Evolutionary conservation across 2,888 invertebrate species (phyloP), one percentile per base, ranked within the genome.

Genomic region (Protophormia terraenovae): DNA sequence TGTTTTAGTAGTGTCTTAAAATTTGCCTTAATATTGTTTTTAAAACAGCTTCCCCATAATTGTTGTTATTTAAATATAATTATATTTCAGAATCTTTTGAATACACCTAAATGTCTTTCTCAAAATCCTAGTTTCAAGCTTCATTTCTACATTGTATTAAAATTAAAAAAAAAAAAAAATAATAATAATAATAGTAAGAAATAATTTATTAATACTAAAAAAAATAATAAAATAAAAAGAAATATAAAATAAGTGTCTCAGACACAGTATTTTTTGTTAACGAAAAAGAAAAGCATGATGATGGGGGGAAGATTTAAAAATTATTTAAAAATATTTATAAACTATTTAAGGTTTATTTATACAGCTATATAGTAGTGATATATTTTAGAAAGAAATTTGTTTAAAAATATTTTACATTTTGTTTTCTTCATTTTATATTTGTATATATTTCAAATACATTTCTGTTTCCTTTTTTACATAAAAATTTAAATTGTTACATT

Each of bases 241-340:
- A 53, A 27, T 14, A 32, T 35, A 8, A 50, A 76, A 45, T 45
- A 8, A 24, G 22, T 69, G 58, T 60, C 47, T 60, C n/a, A 24
- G 67, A 69, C 58, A 67, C 16, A 3, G 16, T 58, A 27, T 67
- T 55, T 47, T 45, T 19, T 55, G 53, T 53, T n/a, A 47, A 32
- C 1, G 35, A 19, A 50, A 67, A 53, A 67, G n/a, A n/a, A n/a
- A n/a, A n/a, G n/a, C n/a, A n/a, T n/a, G n/a, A 77, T 27, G 29
- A 27, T 32, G 22, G 1, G 8, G 12, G 6, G n/a, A n/a, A n/a
- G n/a, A 14, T 58, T 67, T 55, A 22, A 67, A 47, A 58, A 24
- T 32, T 47, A 58, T 55, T 76, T 29, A 66, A 76, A 66, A 76
- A 24, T 64, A 53, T 66, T 60, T 47, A 24, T 16, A 67, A 60